Percentiles rank a stretch among this genome's conserved stretches.
Evolutionary conservation across 2,113 vertebrate species (phyloP).

Genomic region (Cathartes aura): DNA sequence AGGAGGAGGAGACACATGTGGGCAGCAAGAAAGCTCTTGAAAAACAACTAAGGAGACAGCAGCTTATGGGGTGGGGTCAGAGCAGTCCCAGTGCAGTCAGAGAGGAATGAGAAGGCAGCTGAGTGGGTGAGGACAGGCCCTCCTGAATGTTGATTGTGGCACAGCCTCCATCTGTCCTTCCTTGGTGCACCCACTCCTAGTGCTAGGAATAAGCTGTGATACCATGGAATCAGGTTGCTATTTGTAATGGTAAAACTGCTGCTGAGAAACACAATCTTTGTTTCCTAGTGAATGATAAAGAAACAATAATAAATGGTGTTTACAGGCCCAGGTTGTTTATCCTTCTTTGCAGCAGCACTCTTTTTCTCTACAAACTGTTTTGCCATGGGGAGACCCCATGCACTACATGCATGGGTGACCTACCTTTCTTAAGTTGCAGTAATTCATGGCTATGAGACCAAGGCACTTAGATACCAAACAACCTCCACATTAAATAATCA

Average conservation of each 20-base stretch:
- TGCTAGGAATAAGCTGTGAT: slow-evolving; percentile 51
- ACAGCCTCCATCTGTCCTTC: slow-evolving; percentile 61
- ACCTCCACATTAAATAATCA: not conserved
- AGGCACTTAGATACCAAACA: not conserved
- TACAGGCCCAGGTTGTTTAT: not conserved
- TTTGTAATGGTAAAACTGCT: slow-evolving; percentile 41
- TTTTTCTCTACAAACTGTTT: not conserved
- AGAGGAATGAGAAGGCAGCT: slow-evolving; percentile 55
- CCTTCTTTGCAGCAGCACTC: not conserved
- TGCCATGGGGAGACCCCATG: not conserved
- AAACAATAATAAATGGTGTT: slow-evolving; percentile 39
- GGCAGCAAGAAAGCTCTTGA: slow-evolving; percentile 54
- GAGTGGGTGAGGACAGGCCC: slow-evolving; percentile 61
- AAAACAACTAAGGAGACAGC: slow-evolving; percentile 55
- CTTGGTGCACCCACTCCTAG: slow-evolving; percentile 55
- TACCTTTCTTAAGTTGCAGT: slow-evolving; percentile 1
- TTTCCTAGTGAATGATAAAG: slow-evolving; percentile 10
- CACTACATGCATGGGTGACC: not conserved
- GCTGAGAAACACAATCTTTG: slow-evolving; percentile 32
- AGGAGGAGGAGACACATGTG: slow-evolving; percentile 58
- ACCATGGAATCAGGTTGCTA: slow-evolving; percentile 20
- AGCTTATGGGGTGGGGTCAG: slow-evolving; percentile 40
- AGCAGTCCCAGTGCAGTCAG: slow-evolving; percentile 27
- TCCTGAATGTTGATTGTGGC: slow-evolving; percentile 32
- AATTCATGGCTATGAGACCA: not conserved